Conservation (phyloP, 2,113 vertebrate species). For the Phycodurus eques region DNA sequence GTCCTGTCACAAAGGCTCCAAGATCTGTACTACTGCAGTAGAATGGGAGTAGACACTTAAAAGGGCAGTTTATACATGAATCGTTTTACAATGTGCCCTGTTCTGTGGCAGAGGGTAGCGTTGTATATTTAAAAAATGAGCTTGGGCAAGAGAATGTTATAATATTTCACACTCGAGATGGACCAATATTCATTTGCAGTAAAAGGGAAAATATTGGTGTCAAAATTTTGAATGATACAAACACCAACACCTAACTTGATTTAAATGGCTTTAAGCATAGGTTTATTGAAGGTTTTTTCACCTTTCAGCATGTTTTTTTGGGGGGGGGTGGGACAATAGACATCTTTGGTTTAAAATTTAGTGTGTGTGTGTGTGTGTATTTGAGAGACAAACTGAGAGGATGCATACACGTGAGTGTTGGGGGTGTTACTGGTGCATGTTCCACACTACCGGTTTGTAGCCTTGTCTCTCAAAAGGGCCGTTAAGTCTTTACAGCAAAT, state of each 20-base stretch:
- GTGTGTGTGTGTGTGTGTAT: too few relatives aligned
- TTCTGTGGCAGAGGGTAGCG: constrained; percentile 37
- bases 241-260: not conserved
- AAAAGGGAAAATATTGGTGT: too few relatives aligned
- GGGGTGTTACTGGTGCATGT: constrained; percentile 40
- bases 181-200: constrained; percentile 22
- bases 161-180: constrained; percentile 60
- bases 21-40: constrained; percentile 38
- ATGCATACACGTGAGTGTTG: constrained; percentile 13
- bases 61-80: constrained; percentile 63
- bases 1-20: constrained; percentile 49
- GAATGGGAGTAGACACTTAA: constrained; percentile 51
- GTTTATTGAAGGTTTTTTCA: too few relatives aligned
- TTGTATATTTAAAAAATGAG: constrained; percentile 36
- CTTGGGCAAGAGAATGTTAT: constrained; percentile 36
- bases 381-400: not conserved
- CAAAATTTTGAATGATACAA: constrained; percentile 25
- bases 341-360: too few relatives aligned
- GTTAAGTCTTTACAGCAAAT: constrained; percentile 77
- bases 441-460: constrained; percentile 57
- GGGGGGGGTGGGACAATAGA: too few relatives aligned
- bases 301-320: too few relatives aligned
- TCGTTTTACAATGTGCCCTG: constrained; percentile 33
- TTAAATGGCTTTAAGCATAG: too few relatives aligned
- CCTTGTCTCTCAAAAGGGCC: constrained; percentile 71